These are phyloP conservation scores for Latheticus oryzae DNA, from an alignment of 2,888 invertebrate species.

Conservation along the genomic window DNA sequence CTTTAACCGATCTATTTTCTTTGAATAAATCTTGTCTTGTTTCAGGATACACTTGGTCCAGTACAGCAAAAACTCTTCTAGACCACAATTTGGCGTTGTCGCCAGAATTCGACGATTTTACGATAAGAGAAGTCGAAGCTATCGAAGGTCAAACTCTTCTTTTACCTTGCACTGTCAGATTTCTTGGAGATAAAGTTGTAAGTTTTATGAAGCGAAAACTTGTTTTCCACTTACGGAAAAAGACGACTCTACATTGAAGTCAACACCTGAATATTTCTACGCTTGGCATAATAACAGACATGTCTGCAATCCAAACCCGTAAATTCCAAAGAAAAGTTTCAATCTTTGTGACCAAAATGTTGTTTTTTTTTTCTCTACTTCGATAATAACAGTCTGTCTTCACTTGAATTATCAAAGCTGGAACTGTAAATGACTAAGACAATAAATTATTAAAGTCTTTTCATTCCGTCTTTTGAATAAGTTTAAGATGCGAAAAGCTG, in stretches of 20 bases:
- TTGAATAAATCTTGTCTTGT: conserved; percentile 39
- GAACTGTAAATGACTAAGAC: conserved; percentile 17
- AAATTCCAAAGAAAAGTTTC: too few species aligned
- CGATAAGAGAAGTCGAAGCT: conserved; percentile 58
- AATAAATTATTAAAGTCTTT: conserved; percentile 32
- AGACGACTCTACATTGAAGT: conserved; percentile 25
- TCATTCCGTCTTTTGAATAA: conserved; percentile 13
- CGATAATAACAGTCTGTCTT: conserved; percentile 19
- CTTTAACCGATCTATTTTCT: conserved; percentile 35
- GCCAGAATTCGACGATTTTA: conserved; percentile 56
- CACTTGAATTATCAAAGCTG: conserved; percentile 28
- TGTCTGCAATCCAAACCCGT: too few species aligned
- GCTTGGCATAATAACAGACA: too few species aligned
- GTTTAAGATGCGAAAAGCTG: conserved; percentile 25
- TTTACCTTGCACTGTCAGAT: conserved; percentile 62
- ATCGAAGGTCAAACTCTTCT: conserved; percentile 62
- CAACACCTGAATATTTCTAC: too few species aligned
- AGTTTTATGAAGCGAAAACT: conserved; percentile 47
- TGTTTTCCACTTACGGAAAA: conserved; percentile 33
- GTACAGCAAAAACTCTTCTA: conserved; percentile 22
- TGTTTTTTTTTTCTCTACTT: too few species aligned
- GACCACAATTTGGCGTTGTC: conserved; percentile 41
- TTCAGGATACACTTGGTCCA: conserved; percentile 45
- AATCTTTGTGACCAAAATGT: too few species aligned
- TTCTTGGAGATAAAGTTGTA: conserved; percentile 64